phyloP scores from a whole-genome alignment of 2,888 invertebrate species.

The Epirrita christyi region DNA sequence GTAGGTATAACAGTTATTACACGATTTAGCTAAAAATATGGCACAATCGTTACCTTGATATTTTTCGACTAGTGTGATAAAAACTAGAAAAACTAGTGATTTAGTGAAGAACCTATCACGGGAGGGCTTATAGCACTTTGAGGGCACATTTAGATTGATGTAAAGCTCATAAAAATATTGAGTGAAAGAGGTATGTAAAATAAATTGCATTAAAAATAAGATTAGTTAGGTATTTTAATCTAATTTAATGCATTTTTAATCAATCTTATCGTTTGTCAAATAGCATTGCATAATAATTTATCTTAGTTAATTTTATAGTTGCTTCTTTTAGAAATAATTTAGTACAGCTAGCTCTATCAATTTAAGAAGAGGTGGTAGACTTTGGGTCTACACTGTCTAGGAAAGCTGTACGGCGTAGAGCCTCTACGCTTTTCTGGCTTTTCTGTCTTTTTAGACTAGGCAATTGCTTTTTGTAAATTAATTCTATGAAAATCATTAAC shows the following conservation, averaged over 20 bases:
- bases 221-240: neutral
- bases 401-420: neutral
- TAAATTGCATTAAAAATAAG: neutral
- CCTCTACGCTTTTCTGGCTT: neutral
- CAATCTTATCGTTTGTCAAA: neutral
- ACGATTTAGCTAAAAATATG: slow-evolving; percentile 1
- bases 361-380: neutral
- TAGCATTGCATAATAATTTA: neutral
- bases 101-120: slow-evolving; percentile 4
- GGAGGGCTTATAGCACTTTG: slow-evolving; percentile 1
- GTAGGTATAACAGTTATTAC: neutral
- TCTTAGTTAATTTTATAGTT: neutral
- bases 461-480: too few relatives aligned
- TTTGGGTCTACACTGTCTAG: neutral
- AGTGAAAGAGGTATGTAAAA: neutral
- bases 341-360: neutral
- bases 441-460: too few relatives aligned
- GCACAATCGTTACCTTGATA: slow-evolving; percentile 1
- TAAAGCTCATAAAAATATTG: neutral
- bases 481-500: too few relatives aligned
- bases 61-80: slow-evolving; percentile 8
- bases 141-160: neutral
- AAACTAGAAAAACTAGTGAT: slow-evolving; percentile 9
- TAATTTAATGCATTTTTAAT: neutral
- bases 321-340: too few relatives aligned